Evolutionary conservation across 1,140 invertebrate species (phyloP).

Genomic region (Ylistrum balloti): DNA sequence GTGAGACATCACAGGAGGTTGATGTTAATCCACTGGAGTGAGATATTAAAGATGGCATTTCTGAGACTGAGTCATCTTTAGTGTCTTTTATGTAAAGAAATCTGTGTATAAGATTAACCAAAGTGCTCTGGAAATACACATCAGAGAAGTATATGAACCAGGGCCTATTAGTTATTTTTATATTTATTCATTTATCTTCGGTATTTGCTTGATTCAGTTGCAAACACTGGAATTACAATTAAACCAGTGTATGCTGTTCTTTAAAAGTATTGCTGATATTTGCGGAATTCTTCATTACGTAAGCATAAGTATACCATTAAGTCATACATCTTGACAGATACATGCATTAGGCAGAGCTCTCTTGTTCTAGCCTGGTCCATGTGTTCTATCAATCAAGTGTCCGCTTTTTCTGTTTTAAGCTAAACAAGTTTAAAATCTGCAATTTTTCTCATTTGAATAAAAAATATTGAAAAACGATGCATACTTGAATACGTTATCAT

Average conservation of each 20-base stretch:
- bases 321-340: background rate
- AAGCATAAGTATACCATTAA: background rate
- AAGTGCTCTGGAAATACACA: too few species aligned
- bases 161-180: too few species aligned
- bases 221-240: background rate
- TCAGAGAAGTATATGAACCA: too few species aligned
- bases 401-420: background rate
- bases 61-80: too few species aligned
- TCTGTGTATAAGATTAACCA: too few species aligned
- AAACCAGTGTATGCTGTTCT: background rate
- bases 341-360: background rate
- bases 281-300: background rate
- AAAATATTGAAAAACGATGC: too few species aligned
- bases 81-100: too few species aligned
- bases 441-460: background rate
- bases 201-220: too few species aligned
- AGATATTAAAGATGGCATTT: too few species aligned
- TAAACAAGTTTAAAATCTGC: background rate
- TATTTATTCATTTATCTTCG: too few species aligned
- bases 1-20: too few species aligned
- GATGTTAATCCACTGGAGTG: too few species aligned
- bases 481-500: background rate
- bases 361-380: background rate
- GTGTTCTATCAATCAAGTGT: constrained; percentile 6
- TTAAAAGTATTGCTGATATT: background rate